Evolutionary conservation across 2,113 vertebrate species (phyloP).

Genomic region (Piprites chloris): DNA sequence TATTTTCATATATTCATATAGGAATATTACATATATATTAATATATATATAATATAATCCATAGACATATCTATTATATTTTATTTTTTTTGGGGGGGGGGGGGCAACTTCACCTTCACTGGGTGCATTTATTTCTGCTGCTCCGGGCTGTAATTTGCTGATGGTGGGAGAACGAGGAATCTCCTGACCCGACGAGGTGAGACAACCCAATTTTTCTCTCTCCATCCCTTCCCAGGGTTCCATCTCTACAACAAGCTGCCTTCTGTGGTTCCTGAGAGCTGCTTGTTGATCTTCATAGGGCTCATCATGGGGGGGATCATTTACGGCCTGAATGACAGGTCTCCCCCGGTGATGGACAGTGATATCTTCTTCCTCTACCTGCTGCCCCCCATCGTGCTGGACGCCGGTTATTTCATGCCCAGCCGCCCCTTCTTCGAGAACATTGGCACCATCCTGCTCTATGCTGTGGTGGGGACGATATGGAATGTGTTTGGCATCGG

Average conservation of each 20-base stretch:
- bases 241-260: slow-evolving; percentile 80
- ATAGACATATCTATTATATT: too few species aligned
- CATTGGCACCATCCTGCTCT: slow-evolving; percentile 75
- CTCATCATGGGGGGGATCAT: slow-evolving; percentile 83
- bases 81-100: too few species aligned
- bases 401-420: slow-evolving; percentile 85
- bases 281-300: slow-evolving; percentile 81
- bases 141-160: neutral
- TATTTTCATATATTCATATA: too few species aligned
- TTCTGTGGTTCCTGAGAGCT: slow-evolving; percentile 81
- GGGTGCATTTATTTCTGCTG: neutral
- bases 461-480: slow-evolving; percentile 75
- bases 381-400: slow-evolving; percentile 81
- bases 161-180: neutral
- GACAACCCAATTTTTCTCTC: neutral
- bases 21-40: too few species aligned
- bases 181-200: neutral
- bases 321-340: slow-evolving; percentile 75
- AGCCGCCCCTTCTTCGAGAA: slow-evolving; percentile 82
- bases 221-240: slow-evolving; percentile 67
- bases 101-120: neutral
- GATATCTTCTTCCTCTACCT: slow-evolving; percentile 86
- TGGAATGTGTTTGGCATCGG: slow-evolving; percentile 83
- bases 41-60: neutral
- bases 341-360: slow-evolving; percentile 76